Percentiles rank a stretch among this genome's conserved stretches.
These are phyloP conservation scores for Drepana falcataria DNA, from an alignment of 2,888 invertebrate genomes.

Conservation along the genomic window DNA sequence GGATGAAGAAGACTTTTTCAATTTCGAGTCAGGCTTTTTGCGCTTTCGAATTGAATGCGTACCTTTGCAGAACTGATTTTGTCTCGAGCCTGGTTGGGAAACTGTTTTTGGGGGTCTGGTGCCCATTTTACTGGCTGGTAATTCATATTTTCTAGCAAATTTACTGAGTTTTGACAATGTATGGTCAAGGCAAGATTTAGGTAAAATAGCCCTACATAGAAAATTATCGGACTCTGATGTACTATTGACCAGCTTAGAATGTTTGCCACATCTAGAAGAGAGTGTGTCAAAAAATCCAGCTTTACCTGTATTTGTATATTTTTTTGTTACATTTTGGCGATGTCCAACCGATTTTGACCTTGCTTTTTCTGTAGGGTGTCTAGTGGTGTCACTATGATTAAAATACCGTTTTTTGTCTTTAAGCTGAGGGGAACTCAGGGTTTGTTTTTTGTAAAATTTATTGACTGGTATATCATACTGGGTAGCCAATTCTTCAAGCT, in stretches of 20 bases:
- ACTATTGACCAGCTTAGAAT: too few species aligned
- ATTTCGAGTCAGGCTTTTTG: neutral
- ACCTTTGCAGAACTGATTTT: neutral
- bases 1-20: neutral
- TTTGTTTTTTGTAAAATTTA: too few species aligned
- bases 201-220: neutral
- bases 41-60: neutral
- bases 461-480: too few species aligned
- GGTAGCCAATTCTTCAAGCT: too few species aligned
- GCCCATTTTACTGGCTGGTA: neutral
- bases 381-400: too few species aligned
- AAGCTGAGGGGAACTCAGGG: too few species aligned
- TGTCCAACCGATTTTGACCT: too few species aligned
- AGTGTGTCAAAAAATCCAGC: too few species aligned
- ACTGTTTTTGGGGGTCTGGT: neutral
- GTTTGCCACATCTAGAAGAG: neutral
- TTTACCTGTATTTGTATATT: too few species aligned
- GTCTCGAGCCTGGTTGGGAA: neutral
- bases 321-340: too few species aligned
- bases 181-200: neutral
- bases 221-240: neutral
- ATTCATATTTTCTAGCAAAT: neutral
- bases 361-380: too few species aligned
- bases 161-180: neutral
- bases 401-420: too few species aligned